Base-by-base conservation (phyloP, 2,113 vertebrate species). In the Plecturocebus donacophilus region DNA sequence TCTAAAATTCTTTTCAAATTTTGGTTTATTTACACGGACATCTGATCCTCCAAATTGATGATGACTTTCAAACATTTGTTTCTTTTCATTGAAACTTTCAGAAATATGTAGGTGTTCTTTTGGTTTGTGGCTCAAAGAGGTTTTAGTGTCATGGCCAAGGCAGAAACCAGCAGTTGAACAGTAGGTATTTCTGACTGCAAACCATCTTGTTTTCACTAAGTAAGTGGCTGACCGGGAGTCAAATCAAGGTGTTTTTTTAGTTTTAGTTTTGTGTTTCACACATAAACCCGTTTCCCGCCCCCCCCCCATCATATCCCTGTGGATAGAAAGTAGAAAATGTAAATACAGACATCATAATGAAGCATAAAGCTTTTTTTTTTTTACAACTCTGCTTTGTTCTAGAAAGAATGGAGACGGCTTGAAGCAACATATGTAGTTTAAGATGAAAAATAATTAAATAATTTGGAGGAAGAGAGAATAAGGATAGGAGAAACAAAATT, bases 341-440 rank as follows among this genome's bases (percentile, higher is more conserved):
- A 79, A 49, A 58, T 80, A 38, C 3, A 75, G 54, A 73, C 5
- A 40, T 54, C 38, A 49, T 80, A 87, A 66, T 82, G 73, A 90
- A 19, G 4, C 38, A 9, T 66, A 82, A 66, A 10, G 8, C n/a
- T n/a, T n/a, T 40, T 70, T 95, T 95, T 81, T 92, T 66, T 40
- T 17, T 27, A 64, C 45, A 88, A 32, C 40, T 25, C 75, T 88
- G 42, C 25, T 85, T 95, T 94, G 52, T 93, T 87, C 58, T 80
- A 85, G 75, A 80, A 93, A 91, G 47, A 87, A 61, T 70, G 93
- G 45, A 96, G 71, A 70, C 35, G 82, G 19, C 75, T 90, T 82
- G 70, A 86, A 79, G 73, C 42, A 94, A n/a, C 13, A 32, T 52
- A 54, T 38, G 19, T 21, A 52, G 3, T 73, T 25, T 45, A 87